Percentiles rank a stretch among this genome's conserved stretches.
Evolutionary conservation across 2,797 vertebrate species (phyloP).

Genomic region (Lepilemur septentrionalis): DNA sequence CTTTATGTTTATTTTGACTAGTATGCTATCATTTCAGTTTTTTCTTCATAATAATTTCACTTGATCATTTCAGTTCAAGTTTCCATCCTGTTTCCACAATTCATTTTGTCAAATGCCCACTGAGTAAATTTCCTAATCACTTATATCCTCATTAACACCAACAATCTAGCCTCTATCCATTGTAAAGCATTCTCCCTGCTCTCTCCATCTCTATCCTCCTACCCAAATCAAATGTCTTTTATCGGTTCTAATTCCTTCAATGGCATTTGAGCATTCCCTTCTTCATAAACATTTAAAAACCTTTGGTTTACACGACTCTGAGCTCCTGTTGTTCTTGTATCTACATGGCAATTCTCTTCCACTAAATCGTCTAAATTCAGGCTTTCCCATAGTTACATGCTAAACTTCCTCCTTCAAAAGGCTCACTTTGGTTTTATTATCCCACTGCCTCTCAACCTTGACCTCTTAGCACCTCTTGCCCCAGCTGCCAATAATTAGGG

Average conservation of each 20-base stretch:
- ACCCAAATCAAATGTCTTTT: not conserved
- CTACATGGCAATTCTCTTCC: not conserved
- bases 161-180: not conserved
- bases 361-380: not conserved
- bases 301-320: not conserved
- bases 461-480: not conserved
- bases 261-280: not conserved
- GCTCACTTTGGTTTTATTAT: not conserved
- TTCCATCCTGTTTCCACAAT: not conserved
- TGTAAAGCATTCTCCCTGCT: not conserved
- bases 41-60: conserved; percentile 20
- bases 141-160: not conserved
- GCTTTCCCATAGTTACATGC: not conserved
- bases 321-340: not conserved
- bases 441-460: not conserved
- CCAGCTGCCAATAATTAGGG: not conserved
- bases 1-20: not conserved
- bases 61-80: not conserved
- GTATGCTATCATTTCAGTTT: not conserved
- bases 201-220: not conserved
- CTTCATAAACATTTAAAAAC: not conserved
- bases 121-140: not conserved
- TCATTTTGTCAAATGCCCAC: not conserved
- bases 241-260: not conserved
- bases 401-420: not conserved